phyloP scores from a whole-genome alignment of 2,888 invertebrate species.

The Rhingia rostrata region DNA sequence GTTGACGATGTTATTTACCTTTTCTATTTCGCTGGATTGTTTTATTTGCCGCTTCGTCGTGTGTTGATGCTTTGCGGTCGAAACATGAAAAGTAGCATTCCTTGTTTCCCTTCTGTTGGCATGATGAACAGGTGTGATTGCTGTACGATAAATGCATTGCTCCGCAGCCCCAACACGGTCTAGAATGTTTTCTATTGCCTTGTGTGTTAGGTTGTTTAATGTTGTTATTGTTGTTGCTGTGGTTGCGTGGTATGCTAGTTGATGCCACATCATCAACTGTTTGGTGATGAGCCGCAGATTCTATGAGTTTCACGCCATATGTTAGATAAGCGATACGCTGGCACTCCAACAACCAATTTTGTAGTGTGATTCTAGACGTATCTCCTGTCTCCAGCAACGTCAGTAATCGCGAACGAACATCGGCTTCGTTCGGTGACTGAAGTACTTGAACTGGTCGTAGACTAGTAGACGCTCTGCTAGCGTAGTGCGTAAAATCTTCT shows the following conservation, averaged over 20 bases:
- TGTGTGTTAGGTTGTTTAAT: neutral
- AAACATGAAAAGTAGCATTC: constrained; percentile 57
- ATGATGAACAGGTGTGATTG: constrained; percentile 4
- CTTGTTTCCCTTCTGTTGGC: constrained; percentile 82
- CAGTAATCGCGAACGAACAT: neutral
- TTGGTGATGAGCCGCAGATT: neutral
- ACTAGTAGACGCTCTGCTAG: no score
- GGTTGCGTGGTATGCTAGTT: neutral
- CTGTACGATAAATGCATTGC: constrained; percentile 1
- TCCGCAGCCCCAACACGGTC: constrained; percentile 1
- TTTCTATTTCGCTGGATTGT: no score
- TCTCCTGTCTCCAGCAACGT: constrained; percentile 1
- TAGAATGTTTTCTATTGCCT: neutral
- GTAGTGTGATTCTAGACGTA: neutral
- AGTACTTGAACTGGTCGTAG: constrained; percentile 38
- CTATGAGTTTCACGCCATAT: neutral
- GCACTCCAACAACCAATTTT: neutral
- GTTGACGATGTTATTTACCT: no score
- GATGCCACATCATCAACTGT: neutral
- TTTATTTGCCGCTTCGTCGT: neutral
- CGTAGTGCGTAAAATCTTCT: constrained; percentile 19
- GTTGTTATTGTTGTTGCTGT: neutral
- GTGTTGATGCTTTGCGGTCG: neutral
- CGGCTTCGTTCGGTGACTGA: constrained; percentile 15
- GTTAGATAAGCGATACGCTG: neutral